Base-by-base conservation (phyloP, 1,140 invertebrate species). In the Octopus sinensis region DNA sequence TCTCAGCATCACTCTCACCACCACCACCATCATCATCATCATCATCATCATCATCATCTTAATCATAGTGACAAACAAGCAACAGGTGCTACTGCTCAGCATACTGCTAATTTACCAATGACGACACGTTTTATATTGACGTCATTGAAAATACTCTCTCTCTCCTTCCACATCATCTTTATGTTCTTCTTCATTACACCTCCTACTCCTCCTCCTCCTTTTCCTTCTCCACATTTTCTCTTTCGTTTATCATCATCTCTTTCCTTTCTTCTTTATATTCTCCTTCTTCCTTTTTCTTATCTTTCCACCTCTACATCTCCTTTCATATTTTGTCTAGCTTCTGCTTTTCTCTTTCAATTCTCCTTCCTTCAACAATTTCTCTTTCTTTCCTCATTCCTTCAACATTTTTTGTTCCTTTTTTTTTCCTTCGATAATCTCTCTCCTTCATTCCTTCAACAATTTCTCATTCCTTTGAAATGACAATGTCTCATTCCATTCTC, bases 371-470 rank as follows among this genome's bases (percentile, higher is more conserved):
- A 62, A 17, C 1, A 9, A 12, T 62, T 62, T 62, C 56, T 71
- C 68, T 71, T 13, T 71, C 68, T 71, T 12, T 53, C n/a, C 6
- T 23, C 30, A 13, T 13, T 5, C 30, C 13, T 71, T 13, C 30
- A 13, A n/a, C 12, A n/a, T 23, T 71, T 54, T 30, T 7, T 79
- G 10, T 79, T 54, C 43, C 10, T 6, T 13, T 79, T 4, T 56
- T 6, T 54, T 53, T 13, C 12, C 30, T 23, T 13, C 30, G 17
- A 13, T 71, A 6, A 5, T 62, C 56, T 62, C 56, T 62, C 30
- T 79, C 17, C 78, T 79, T 53, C 53, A 23, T 79, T 51, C n/a
- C 23, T 30, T 9, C 75, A 76, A 76, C n/a, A 76, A 76, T 30
- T n/a, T 76, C 7, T 76, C 7, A 7, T 23, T n/a, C 7, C 43